A percentile compares a stretch with the other conserved stretches of the same genome.
These are phyloP conservation scores for Drosophila planitibia DNA, from an alignment of 2,888 invertebrate species.

Conservation along the genomic window DNA sequence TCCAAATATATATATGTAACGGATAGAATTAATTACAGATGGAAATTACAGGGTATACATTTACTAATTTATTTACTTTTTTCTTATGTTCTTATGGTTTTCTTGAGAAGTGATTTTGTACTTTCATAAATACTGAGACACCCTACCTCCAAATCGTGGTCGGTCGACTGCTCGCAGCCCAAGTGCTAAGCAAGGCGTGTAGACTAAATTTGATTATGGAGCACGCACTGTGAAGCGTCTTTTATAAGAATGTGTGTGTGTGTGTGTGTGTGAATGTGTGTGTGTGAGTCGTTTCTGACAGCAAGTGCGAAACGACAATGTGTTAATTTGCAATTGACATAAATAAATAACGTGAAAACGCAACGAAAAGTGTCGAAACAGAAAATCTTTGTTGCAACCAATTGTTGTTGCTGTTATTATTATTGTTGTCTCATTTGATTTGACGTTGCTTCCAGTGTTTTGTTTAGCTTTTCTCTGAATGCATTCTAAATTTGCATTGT, in stretches of 20 bases:
- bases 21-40: no score
- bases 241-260: constrained; percentile 13
- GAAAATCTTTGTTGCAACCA: constrained; percentile 16
- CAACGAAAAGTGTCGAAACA: neutral
- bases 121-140: constrained; percentile 22
- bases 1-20: neutral
- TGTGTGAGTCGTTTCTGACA: constrained; percentile 9
- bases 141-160: constrained; percentile 33
- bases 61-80: neutral
- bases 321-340: constrained; percentile 75
- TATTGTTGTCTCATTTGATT: neutral
- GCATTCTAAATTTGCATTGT: neutral
- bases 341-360: constrained; percentile 53
- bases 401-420: constrained; percentile 2
- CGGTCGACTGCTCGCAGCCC: constrained; percentile 16
- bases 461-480: constrained; percentile 1
- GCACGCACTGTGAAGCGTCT: constrained; percentile 32
- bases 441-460: neutral
- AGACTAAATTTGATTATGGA: constrained; percentile 60
- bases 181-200: constrained; percentile 46
- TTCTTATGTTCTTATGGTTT: neutral
- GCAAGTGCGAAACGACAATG: constrained; percentile 54
- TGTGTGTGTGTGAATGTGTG: neutral
- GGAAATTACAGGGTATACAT: neutral
- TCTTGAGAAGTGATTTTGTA: neutral